Percentiles rank a stretch among this genome's conserved stretches.
These are phyloP conservation scores for Oryzias javanicus DNA, from an alignment of 2,113 vertebrate species.

Conservation along the genomic window DNA sequence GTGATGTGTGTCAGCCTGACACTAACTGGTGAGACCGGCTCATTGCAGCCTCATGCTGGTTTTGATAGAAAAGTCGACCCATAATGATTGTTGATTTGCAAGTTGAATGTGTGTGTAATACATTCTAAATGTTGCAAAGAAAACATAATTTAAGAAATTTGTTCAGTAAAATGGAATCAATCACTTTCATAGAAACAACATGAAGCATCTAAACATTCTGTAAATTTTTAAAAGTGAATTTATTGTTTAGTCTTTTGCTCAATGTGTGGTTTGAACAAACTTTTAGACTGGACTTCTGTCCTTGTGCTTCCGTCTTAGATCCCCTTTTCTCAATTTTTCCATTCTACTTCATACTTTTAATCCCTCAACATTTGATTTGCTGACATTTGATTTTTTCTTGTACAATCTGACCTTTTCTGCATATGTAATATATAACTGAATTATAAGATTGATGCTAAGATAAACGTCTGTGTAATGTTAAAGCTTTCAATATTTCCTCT, in stretches of 20 bases:
- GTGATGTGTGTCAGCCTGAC: constrained; percentile 51
- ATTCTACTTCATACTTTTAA: too few relatives aligned
- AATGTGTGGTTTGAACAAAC: not conserved
- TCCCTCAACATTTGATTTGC: not conserved
- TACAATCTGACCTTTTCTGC: not conserved
- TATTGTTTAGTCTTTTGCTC: not conserved
- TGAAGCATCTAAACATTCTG: too few relatives aligned
- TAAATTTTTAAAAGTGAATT: not conserved
- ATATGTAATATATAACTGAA: not conserved
- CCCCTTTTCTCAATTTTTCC: too few relatives aligned
- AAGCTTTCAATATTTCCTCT: not conserved
- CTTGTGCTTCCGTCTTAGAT: not conserved
- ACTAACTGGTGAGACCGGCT: constrained; percentile 42
- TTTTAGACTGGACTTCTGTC: not conserved
- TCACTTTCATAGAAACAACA: too few relatives aligned
- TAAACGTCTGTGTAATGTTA: not conserved
- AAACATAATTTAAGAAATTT: too few relatives aligned
- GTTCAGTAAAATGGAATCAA: too few relatives aligned
- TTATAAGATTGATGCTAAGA: not conserved
- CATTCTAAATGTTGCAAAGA: too few relatives aligned
- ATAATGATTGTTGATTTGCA: not conserved
- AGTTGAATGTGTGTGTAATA: too few relatives aligned
- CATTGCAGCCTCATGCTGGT: constrained; percentile 46
- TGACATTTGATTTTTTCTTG: too few relatives aligned
- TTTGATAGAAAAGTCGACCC: constrained; percentile 11